Evolutionary conservation across 2,888 invertebrate species (phyloP), one percentile per base, ranked within the genome.

Genomic region (Disparrhopalites patrizii): DNA sequence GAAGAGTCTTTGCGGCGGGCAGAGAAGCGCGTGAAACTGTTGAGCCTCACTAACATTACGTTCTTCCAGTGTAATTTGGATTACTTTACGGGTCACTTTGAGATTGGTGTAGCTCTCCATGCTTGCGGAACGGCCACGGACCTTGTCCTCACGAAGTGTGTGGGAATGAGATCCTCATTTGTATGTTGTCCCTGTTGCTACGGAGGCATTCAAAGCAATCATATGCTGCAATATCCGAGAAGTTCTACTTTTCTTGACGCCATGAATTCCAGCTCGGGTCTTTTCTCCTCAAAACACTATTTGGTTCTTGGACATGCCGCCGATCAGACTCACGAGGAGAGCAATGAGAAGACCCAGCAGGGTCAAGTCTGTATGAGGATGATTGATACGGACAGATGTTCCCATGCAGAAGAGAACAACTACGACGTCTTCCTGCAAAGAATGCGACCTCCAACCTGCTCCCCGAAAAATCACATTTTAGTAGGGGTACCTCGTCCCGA

Each of bases 121-220:
- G 96, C 95, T 2, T 97, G 96, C 80, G 96, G 96, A 0, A 89
- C 92, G 13, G 95, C 95, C 1, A 94, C 93, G 1, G 97, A 97
- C 80, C 84, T 96, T 68, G 94, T 96, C 0, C 82, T 96, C 57
- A 86, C 89, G 75, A 88, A 89, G 77, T 96, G 96, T 78, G 83
- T 90, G 13, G 57, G 84, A 54, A 85, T 83, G 15, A 83, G 83
- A 65, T 94, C 95, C 0, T 85, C 87, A 70, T 94, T 96, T 81
- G 88, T 94, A 0, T 84, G 91, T 60, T 93, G 93, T 77, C 96
- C 96, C 0, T 97, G 97, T 78, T 96, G 96, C 78, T 96, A 97
- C 80, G 96, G 96, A 1, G 87, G 88, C 1, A 83, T 96, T 15
- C 88, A 89, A 79, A 84, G 87, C 69, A 92, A 91, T 76, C 87